Conservation (phyloP, 2,888 invertebrate species). For the Pyrrhosoma nymphula region DNA sequence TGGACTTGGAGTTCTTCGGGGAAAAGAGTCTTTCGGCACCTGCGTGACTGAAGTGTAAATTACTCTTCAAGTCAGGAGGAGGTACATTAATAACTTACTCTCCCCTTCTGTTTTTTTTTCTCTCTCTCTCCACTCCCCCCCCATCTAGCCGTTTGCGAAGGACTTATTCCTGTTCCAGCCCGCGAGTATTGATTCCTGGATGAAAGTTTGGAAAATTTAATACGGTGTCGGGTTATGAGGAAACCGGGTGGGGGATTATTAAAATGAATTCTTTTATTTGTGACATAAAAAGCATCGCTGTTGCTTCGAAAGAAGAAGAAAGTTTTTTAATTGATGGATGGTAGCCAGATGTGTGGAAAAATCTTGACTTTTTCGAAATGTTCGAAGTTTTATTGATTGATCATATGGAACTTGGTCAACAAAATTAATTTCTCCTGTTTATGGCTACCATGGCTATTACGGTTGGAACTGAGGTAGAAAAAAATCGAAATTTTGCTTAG, state of each 20-base stretch:
- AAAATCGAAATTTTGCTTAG: too few species aligned
- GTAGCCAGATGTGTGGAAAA: not conserved
- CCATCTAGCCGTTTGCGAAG: too few species aligned
- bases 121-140: too few species aligned
- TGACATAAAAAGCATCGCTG: not conserved
- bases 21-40: not conserved
- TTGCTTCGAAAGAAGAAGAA: not conserved
- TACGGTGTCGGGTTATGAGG: not conserved
- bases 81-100: conserved; percentile 7
- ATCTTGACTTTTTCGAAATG: too few species aligned
- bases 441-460: too few species aligned
- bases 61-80: not conserved
- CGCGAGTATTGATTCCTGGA: not conserved
- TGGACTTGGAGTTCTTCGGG: not conserved
- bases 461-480: too few species aligned
- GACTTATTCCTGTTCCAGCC: not conserved
- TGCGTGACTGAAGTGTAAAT: conserved; percentile 29
- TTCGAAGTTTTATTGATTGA: too few species aligned
- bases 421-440: too few species aligned
- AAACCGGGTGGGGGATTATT: not conserved
- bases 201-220: not conserved
- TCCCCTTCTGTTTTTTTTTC: too few species aligned
- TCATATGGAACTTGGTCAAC: too few species aligned
- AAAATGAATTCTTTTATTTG: not conserved
- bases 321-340: not conserved